Percentiles rank a stretch among this genome's conserved stretches.
Evolutionary conservation across 1,140 invertebrate genomes (phyloP).

Genomic region (Trichonephila clavata): DNA sequence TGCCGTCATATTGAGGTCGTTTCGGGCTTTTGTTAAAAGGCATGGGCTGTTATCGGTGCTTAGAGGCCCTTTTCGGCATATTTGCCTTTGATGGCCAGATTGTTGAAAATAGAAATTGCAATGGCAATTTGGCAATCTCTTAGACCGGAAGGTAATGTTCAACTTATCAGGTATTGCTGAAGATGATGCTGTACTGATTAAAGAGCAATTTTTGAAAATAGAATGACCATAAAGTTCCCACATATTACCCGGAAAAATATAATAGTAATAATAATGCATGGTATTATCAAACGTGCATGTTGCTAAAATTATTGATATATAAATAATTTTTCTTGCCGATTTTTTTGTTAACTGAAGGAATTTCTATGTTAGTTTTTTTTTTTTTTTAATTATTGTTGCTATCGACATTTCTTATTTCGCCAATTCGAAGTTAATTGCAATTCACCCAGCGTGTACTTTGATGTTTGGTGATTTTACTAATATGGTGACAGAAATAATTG

Average conservation of each 20-base stretch:
- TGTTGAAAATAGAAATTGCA: conserved; percentile 33
- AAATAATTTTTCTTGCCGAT: neutral
- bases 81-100: neutral
- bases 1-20: neutral
- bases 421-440: no score
- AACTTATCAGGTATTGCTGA: neutral
- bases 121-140: conserved; percentile 14
- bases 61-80: neutral
- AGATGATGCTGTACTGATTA: neutral
- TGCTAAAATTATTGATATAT: neutral
- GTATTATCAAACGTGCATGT: neutral
- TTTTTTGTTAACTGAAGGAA: no score
- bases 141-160: neutral
- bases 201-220: neutral
- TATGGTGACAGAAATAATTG: no score
- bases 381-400: no score
- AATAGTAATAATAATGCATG: neutral
- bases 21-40: conserved; percentile 2
- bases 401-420: no score
- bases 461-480: no score
- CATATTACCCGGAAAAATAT: neutral
- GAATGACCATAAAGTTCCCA: neutral
- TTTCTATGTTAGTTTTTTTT: no score
- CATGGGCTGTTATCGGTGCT: conserved; percentile 14
- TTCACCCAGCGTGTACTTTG: no score